Evolutionary conservation across 2,113 vertebrate genomes (phyloP), one percentile per base, ranked within the genome.

Genomic region (Baryphthengus martii): DNA sequence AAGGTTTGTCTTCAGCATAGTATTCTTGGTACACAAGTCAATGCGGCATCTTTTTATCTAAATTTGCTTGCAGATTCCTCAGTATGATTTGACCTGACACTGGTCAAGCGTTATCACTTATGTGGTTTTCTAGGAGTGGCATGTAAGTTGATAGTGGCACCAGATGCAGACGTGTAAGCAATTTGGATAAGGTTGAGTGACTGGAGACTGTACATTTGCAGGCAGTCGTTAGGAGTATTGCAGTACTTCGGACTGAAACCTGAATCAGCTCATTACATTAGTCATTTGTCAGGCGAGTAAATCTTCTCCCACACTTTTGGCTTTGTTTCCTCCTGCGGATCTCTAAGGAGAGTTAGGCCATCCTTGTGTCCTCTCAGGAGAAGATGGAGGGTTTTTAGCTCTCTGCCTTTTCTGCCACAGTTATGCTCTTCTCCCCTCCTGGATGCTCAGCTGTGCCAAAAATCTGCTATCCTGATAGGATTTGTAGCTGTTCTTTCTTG

Each of bases 401-500:
- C 95, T 88, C 53, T 92, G 81, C 71, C 37, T 88, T 95, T 95
- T 96, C 88, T 0, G 0, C 63, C 17, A 11, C 42, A 84, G 33
- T 74, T 91, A 31, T 7, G 29, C 40, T 65, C n/a, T 75, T 94
- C 56, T 90, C 52, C 39, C 19, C 47, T 94, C 79, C 75, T 83
- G 68, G 39, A 59, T 88, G 61, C 65, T 77, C 16, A 67, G 10
- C 45, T 80, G 26, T 92, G 95, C 95, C 94, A 96, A 90, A 92
- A 94, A 52, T 49, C 83, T 96, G 95, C 85, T 94, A 50, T 84
- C 21, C 79, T 84, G 65, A 84, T 68, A 85, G 70, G 94, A 96
- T 94, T 80, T 97, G 72, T 96, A 78, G 72, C 82, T 90, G 15
- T 76, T 92, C 71, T 81, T 84, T 95, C 92, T 96, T 96, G 95